Evolutionary conservation across 2,888 invertebrate species (phyloP).

Genomic region (Alentia gelatinosa): DNA sequence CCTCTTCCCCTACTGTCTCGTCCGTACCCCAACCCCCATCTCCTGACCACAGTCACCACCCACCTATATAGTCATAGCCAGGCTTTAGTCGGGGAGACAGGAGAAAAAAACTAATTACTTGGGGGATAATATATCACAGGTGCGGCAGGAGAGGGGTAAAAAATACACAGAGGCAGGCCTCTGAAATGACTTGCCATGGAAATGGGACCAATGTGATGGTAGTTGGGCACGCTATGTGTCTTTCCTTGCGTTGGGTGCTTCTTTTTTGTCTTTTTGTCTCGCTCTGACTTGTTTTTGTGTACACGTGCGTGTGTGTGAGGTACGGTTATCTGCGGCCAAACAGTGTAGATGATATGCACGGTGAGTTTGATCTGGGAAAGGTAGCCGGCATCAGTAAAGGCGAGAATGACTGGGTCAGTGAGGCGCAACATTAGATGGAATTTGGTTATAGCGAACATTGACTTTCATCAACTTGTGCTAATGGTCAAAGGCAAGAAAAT

Average conservation of each 20-base stretch:
- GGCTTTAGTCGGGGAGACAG: neutral
- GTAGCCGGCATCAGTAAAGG: neutral
- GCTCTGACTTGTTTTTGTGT: neutral
- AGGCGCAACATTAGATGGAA: neutral
- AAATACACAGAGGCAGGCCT: neutral
- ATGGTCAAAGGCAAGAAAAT: no score
- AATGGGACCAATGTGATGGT: neutral
- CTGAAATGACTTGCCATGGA: conserved; percentile 20
- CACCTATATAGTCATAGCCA: neutral
- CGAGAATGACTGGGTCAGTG: neutral
- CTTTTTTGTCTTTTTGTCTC: neutral
- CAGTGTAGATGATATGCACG: neutral
- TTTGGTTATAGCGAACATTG: no score
- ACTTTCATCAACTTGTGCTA: no score
- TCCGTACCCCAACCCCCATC: neutral
- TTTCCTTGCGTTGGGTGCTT: neutral
- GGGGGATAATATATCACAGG: conserved; percentile 39
- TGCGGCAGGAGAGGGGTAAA: neutral
- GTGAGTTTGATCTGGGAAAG: neutral
- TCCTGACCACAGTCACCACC: neutral
- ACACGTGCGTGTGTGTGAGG: neutral
- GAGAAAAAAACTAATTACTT: neutral
- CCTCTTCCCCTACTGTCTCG: neutral
- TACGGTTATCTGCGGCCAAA: neutral
- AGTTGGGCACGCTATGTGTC: neutral